Conservation (phyloP, 2,888 invertebrate genomes). For the Scelioninae gen. 1 region DNA sequence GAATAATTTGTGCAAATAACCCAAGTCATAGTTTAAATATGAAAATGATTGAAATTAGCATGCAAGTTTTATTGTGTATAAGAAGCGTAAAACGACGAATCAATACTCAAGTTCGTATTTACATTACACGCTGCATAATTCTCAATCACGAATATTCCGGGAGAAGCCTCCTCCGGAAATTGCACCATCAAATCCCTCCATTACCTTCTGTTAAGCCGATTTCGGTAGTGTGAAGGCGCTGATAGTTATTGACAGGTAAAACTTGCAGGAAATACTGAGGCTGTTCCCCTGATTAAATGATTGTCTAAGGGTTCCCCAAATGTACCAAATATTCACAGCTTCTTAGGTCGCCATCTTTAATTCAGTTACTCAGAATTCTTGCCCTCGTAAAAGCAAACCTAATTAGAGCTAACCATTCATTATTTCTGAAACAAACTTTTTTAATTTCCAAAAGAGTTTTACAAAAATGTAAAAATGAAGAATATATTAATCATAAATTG, state of each 20-base stretch:
- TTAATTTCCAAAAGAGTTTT: too few species aligned
- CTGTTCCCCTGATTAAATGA: constrained; percentile 50
- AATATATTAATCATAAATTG: too few species aligned
- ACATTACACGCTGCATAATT: constrained; percentile 67
- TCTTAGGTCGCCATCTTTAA: too few species aligned
- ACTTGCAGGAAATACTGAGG: constrained; percentile 61
- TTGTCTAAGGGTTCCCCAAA: constrained; percentile 26
- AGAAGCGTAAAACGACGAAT: constrained; percentile 47
- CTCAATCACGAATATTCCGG: constrained; percentile 71
- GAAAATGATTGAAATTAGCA: constrained; percentile 25
- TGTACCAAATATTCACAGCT: constrained; percentile 28
- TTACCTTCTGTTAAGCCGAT: constrained; percentile 71
- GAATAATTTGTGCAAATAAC: constrained; percentile 10
- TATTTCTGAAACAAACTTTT: too few species aligned
- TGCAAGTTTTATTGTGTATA: constrained; percentile 31
- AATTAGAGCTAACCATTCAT: too few species aligned
- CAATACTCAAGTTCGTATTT: constrained; percentile 59
- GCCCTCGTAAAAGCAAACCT: neutral
- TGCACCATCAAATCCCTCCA: constrained; percentile 71
- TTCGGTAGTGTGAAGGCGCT: constrained; percentile 64
- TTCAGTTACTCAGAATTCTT: neutral
- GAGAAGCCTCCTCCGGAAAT: constrained; percentile 71
- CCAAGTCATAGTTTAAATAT: constrained; percentile 11
- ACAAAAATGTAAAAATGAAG: too few species aligned
- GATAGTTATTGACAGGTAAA: constrained; percentile 69